Evolutionary conservation across 2,888 invertebrate species (phyloP), one percentile per base, ranked within the genome.

Genomic region (Microplitis manilae): DNA sequence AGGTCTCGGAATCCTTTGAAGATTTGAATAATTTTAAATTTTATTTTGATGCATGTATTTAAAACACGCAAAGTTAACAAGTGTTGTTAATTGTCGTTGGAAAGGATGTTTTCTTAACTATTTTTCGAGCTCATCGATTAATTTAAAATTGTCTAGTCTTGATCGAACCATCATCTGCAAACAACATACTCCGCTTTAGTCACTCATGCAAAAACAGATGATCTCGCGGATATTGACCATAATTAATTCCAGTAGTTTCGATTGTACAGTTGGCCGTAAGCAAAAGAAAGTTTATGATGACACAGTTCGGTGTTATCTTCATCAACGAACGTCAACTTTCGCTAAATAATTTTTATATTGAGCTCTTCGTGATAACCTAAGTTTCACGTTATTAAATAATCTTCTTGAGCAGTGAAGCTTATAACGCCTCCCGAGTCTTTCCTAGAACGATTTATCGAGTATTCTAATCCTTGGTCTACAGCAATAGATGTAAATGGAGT

Each of bases 401-500:
- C 30, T 59, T 41, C 65, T 9, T 67, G 5, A n/a, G 59, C 17
- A 13, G 73, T 73, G 5, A 7, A 50, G 9, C 41, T 67, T 17
- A 73, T 67, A 6, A 73, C 13, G 8, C 73, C 64, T 41, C 41
- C 61, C 15, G 65, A 20, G 17, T 65, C 61, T 38, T 73, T 73
- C 1, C 41, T 15, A 5, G 73, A 73, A 41, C 65, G 64, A 73
- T 73, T 67, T 17, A 50, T 50, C 0, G 73, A 61, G 8, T 20
- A 50, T 8, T 73, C 73, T 30, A 67, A 59, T 30, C 20, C 73
- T 73, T 73, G 73, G 59, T 73, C 73, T 7, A 13, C 39, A 59
- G 65, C 15, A 50, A 73, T 41, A 6, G 73, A 73, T 7, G 67
- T 67, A 67, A 73, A 73, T 9, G 65, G 2, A 20, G 20, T 65